Base-by-base conservation (phyloP, 1,140 invertebrate genomes). In the Diprion similis region DNA sequence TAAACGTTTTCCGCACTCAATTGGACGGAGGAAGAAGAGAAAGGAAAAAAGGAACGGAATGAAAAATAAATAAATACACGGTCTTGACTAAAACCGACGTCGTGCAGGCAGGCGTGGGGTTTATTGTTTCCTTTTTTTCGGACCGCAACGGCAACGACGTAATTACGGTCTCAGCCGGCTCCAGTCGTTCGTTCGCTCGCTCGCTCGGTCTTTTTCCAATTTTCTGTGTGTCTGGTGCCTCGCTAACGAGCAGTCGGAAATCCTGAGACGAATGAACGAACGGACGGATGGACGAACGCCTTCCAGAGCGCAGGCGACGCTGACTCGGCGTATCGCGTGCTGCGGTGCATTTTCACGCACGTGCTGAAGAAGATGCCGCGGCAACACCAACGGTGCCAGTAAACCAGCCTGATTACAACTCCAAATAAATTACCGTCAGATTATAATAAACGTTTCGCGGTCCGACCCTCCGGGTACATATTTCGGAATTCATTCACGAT, bases 1-100 rank as follows among this genome's bases (percentile, higher is more conserved):
- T 59, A 59, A 59, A 59, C 51, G 51, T 59, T 59, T 59, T 59
- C 51, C 51, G 51, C 51, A 59, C 51, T 59, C n/a, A 59, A 59
- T 59, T 59, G 11, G 51, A 15, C 51, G 51, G 9, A 13, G 51
- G 11, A 37, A 37, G 24, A 37, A 59, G 51, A 17, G 51, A 15
- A 59, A 59, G n/a, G n/a, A 59, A 59, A 59, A 37, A 59, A 59
- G 51, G 51, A 37, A 37, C 6, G 24, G 6, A 37, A 37, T 37
- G 24, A 37, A 37, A 37, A 37, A 37, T 37, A 37, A 37, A 37
- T 37, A 37, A 37, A 37, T 37, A 37, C 24, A 37, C 24, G 24
- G 24, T 37, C 24, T 37, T 37, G 24, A 37, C 24, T 37, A 37
- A 37, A 37, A 37, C 24, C 24, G 24, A 37, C 24, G 24, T 37